Base-by-base conservation (phyloP, 1,140 invertebrate genomes). In the Neomicropteryx cornuta region DNA sequence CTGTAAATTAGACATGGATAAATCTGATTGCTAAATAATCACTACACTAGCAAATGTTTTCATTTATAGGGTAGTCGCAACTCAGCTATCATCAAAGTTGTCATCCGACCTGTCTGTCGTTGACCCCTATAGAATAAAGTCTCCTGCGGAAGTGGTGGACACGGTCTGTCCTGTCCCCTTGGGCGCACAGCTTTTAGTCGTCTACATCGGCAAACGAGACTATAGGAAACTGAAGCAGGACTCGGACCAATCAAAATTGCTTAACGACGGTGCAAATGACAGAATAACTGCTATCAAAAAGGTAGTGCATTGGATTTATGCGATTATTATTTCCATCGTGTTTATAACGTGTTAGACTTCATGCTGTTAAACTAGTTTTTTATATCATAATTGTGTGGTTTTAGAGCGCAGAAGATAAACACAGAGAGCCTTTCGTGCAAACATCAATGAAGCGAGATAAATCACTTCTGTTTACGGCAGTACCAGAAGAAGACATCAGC, bases 81-180 rank as follows among this genome's bases (percentile, higher is more conserved):
- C 84, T 0, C 83, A 88, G 51, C 61, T 89, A 10, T 76, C 72
- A 46, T 69, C 80, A 37, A 71, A 75, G 42, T 60, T 86, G 37
- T 85, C 84, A 2, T 87, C 87, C 47, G 75, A 76, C 50, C 55
- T 90, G 4, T 77, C 84, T 16, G 72, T 87, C 20, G 81, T 81
- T 21, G 83, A 88, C 68, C 85, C 85, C 3, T 83, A 81, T 48
- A 67, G 81, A 48, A 80, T 87, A 51, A 86, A 85, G 60, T 75
- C 78, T 11, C 79, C 83, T 2, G 83, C 81, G 3, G 81, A 86
- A 51, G 68, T 56, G 33, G 58, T 83, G 29, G 45, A 65, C 13
- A 75, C 72, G 2, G 66, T 74, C 41, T 85, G 81, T 47, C 76
- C 83, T 39, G 59, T 87, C 31, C 85, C 84, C 2, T 55, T 78